A percentile compares a stretch with the other conserved stretches of the same genome.
phyloP scores from a whole-genome alignment of 2,797 vertebrate species.

The Catharus ustulatus region DNA sequence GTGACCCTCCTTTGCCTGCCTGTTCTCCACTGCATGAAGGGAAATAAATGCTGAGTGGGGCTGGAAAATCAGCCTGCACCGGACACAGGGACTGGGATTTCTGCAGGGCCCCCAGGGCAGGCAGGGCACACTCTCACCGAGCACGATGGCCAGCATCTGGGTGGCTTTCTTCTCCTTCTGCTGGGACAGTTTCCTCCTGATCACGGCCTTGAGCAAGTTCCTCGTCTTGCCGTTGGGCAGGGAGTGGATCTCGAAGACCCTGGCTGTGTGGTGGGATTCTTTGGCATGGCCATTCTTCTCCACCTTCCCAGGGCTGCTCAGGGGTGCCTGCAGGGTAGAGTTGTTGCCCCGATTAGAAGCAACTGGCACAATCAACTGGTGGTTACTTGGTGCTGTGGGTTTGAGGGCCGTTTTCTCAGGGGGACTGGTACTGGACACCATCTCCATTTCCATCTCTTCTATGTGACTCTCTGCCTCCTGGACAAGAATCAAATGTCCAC shows the following conservation, averaged over 20 bases:
- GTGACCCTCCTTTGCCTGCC: neutral
- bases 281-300: slow-evolving; percentile 90
- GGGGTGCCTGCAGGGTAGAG: slow-evolving; percentile 70
- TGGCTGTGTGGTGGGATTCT: slow-evolving; percentile 79
- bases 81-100: neutral
- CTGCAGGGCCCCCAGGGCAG: neutral
- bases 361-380: slow-evolving; percentile 75
- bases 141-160: slow-evolving; percentile 97
- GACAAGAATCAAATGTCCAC: slow-evolving; percentile 81
- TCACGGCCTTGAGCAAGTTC: slow-evolving; percentile 90
- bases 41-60: neutral
- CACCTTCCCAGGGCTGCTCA: slow-evolving; percentile 76
- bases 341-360: slow-evolving; percentile 77
- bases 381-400: slow-evolving; percentile 80
- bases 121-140: slow-evolving; percentile 80
- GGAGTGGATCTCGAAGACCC: slow-evolving; percentile 90
- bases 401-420: slow-evolving; percentile 86
- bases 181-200: slow-evolving; percentile 95
- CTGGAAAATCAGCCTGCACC: neutral
- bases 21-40: accelerated
- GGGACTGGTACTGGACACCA: slow-evolving; percentile 88
- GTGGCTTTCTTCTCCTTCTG: slow-evolving; percentile 99
- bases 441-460: slow-evolving; percentile 91
- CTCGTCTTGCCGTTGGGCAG: slow-evolving; percentile 94
- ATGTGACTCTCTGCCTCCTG: slow-evolving; percentile 88